A percentile compares a stretch with the other conserved stretches of the same genome.
These are phyloP conservation scores for Sympetrum striolatum DNA, from an alignment of 2,888 invertebrate species.

Conservation along the genomic window DNA sequence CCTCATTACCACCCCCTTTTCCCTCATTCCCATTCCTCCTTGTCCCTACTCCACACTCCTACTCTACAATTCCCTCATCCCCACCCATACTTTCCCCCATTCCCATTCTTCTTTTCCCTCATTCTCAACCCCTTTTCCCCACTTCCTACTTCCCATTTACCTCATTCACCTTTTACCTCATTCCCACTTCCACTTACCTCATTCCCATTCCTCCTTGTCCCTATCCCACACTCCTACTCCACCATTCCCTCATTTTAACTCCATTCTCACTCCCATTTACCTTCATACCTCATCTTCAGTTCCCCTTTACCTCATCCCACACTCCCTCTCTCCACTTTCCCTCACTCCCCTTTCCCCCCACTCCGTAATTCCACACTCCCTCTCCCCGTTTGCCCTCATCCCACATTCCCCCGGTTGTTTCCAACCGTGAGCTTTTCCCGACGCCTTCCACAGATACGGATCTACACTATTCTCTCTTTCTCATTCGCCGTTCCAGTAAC, in stretches of 20 bases:
- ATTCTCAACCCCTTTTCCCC: too few relatives aligned
- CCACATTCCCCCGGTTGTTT: not conserved
- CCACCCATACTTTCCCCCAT: too few relatives aligned
- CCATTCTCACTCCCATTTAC: not conserved
- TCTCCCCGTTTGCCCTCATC: not conserved
- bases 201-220: not conserved
- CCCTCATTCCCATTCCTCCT: too few relatives aligned
- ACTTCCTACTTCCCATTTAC: constrained; percentile 23
- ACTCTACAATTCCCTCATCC: too few relatives aligned
- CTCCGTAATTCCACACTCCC: not conserved
- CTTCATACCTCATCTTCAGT: too few relatives aligned
- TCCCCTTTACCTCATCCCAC: not conserved
- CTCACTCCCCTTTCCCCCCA: not conserved
- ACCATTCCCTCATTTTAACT: not conserved
- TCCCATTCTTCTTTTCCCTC: too few relatives aligned
- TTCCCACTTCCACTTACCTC: not conserved
- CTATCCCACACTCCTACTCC: not conserved
- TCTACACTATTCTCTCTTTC: constrained; percentile 1
- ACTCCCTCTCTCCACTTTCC: not conserved
- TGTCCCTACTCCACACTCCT: too few relatives aligned
- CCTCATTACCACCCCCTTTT: too few relatives aligned
- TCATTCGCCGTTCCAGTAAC: not conserved
- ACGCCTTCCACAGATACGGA: not conserved
- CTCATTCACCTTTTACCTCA: constrained; percentile 23
- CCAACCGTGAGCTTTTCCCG: not conserved